Evolutionary conservation across 2,113 vertebrate genomes (phyloP).

Genomic region (Anolis sagrei): DNA sequence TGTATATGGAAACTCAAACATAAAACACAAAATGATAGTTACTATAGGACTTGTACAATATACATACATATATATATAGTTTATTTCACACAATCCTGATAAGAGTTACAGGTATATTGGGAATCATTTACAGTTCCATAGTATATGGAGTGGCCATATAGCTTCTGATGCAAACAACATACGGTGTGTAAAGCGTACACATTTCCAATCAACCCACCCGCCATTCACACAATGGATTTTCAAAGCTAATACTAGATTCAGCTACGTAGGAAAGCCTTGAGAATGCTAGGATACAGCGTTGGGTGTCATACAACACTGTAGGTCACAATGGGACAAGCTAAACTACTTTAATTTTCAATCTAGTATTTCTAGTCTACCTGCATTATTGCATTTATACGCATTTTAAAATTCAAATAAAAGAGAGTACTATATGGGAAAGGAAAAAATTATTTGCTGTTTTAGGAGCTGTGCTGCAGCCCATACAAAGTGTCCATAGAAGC

Average conservation of each 20-base stretch:
- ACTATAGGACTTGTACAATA: conserved; percentile 67
- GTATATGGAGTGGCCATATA: conserved; percentile 76
- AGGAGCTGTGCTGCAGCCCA: conserved; percentile 75
- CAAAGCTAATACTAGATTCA: conserved; percentile 77
- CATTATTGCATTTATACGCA: conserved; percentile 86
- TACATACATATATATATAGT: conserved; percentile 71
- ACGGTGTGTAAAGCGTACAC: conserved; percentile 71
- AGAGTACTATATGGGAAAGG: conserved; percentile 77
- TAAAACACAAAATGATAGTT: conserved; percentile 34
- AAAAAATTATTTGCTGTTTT: conserved; percentile 75
- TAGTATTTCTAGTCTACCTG: conserved; percentile 80
- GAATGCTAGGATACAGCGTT: conserved; percentile 73
- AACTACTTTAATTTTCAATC: conserved; percentile 78
- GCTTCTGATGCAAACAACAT: conserved; percentile 73
- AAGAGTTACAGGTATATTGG: conserved; percentile 75
- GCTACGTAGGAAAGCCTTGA: conserved; percentile 71
- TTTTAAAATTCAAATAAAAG: conserved; percentile 75
- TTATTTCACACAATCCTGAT: conserved; percentile 78
- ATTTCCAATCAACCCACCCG: conserved; percentile 66
- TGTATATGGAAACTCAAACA: neutral
- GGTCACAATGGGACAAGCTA: conserved; percentile 79
- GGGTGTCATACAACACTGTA: conserved; percentile 73
- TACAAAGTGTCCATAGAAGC: conserved; percentile 79
- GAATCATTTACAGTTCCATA: conserved; percentile 77
- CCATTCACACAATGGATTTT: conserved; percentile 74